Percentiles rank a stretch among this genome's conserved stretches.
Conservation (phyloP, 2,888 invertebrate species). For the Cephus runcator region DNA sequence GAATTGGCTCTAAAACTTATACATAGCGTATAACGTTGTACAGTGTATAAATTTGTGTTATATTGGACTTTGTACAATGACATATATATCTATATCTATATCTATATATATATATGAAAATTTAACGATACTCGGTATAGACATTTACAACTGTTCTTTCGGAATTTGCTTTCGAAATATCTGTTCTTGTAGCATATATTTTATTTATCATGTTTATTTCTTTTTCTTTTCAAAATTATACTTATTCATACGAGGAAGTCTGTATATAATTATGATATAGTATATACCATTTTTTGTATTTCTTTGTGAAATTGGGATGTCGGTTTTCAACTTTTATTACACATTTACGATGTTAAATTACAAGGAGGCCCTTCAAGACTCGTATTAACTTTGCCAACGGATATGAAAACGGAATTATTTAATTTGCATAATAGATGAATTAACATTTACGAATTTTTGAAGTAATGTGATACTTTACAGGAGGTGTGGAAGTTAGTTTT, state of each 20-base stretch:
- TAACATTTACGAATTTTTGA: constrained; percentile 23
- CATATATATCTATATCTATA: no score
- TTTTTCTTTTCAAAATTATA: not conserved
- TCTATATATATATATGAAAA: not conserved
- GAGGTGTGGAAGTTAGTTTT: constrained; percentile 16
- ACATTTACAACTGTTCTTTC: not conserved
- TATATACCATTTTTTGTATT: not conserved
- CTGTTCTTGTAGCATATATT: not conserved
- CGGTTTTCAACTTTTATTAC: not conserved
- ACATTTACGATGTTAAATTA: not conserved
- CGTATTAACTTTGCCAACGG: not conserved
- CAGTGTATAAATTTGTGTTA: constrained; percentile 35
- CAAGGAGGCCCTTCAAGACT: not conserved
- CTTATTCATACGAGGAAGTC: not conserved
- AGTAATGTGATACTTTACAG: constrained; percentile 33
- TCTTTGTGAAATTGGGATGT: not conserved
- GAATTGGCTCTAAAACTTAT: constrained; percentile 4
- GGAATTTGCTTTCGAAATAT: not conserved
- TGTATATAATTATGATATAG: not conserved
- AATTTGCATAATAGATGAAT: constrained; percentile 29
- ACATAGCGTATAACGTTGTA: constrained; percentile 27
- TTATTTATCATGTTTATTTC: not conserved
- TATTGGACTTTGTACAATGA: constrained; percentile 36
- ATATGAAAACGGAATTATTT: not conserved
- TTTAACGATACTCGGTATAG: not conserved